Percentiles rank a stretch among this genome's conserved stretches.
These are phyloP conservation scores for Todus mexicanus DNA, from an alignment of 2,797 vertebrate genomes.

Conservation along the genomic window DNA sequence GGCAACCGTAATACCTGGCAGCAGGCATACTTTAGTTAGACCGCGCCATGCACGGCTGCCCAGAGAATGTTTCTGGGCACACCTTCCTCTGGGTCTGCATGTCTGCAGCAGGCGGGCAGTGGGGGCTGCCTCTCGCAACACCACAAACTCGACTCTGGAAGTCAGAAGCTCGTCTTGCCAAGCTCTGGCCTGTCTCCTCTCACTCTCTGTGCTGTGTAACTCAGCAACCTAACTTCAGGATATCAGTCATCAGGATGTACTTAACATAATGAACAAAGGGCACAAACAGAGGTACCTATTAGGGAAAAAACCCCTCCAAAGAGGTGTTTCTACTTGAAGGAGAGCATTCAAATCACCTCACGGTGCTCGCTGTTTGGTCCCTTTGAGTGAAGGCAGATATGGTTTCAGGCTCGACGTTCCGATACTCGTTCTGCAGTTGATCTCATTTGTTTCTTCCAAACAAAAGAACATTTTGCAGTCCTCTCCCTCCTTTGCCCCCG, in stretches of 20 bases:
- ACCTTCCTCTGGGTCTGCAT: not conserved
- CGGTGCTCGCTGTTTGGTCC: not conserved
- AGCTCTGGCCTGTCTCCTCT: not conserved
- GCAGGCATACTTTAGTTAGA: not conserved
- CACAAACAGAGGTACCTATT: not conserved
- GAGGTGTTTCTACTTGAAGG: not conserved
- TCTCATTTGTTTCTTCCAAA: slow-evolving; percentile 64
- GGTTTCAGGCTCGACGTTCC: slow-evolving; percentile 44
- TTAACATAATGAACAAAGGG: slow-evolving; percentile 2
- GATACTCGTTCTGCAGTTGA: slow-evolving; percentile 10
- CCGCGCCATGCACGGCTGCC: not conserved
- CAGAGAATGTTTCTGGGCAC: not conserved
- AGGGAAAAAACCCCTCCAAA: not conserved
- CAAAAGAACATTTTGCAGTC: slow-evolving; percentile 50
- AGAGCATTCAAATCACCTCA: slow-evolving; percentile 5
- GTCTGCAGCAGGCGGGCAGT: not conserved
- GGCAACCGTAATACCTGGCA: not conserved
- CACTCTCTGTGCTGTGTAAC: not conserved
- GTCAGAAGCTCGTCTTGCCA: not conserved
- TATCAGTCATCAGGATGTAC: not conserved
- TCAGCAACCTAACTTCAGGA: not conserved
- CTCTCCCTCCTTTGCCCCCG: slow-evolving; percentile 3
- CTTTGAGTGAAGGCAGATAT: slow-evolving; percentile 9
- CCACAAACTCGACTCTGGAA: not conserved
- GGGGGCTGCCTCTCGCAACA: not conserved